These are phyloP conservation scores for Bettongia penicillata DNA, from an alignment of 2,113 vertebrate species.

Conservation along the genomic window DNA sequence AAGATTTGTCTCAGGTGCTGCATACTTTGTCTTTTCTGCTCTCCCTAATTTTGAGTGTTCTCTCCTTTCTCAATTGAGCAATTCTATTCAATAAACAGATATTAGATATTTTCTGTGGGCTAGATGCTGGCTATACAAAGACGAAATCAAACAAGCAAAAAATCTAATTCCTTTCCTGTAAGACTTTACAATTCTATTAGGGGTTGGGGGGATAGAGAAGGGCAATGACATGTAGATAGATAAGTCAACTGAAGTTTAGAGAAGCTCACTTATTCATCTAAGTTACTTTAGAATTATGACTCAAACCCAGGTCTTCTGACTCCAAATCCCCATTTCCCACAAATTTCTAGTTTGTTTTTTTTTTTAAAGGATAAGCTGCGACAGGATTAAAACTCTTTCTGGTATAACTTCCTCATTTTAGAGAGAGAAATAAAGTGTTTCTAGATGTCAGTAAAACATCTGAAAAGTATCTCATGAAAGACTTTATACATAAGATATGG, in stretches of 20 bases:
- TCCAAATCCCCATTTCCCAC: neutral
- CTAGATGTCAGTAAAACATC: neutral
- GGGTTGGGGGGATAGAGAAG: neutral
- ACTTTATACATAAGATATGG: neutral
- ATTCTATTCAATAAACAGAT: neutral
- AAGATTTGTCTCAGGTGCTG: neutral
- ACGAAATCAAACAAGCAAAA: neutral
- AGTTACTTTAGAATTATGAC: neutral
- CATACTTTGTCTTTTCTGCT: neutral
- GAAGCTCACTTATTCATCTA: neutral
- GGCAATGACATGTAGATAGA: neutral
- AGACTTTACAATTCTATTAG: neutral
- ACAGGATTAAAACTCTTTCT: neutral
- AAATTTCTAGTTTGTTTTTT: neutral
- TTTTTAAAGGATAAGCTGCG: neutral
- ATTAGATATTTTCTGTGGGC: neutral
- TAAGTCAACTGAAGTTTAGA: neutral
- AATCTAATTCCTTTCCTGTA: neutral
- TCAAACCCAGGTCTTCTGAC: neutral
- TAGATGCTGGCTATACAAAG: neutral
- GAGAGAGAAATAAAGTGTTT: neutral
- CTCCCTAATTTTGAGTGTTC: neutral
- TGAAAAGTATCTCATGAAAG: neutral
- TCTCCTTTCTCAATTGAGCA: neutral
- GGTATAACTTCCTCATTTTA: neutral